These are phyloP conservation scores for Ara ararauna DNA, from an alignment of 2,797 vertebrate genomes.

Conservation along the genomic window DNA sequence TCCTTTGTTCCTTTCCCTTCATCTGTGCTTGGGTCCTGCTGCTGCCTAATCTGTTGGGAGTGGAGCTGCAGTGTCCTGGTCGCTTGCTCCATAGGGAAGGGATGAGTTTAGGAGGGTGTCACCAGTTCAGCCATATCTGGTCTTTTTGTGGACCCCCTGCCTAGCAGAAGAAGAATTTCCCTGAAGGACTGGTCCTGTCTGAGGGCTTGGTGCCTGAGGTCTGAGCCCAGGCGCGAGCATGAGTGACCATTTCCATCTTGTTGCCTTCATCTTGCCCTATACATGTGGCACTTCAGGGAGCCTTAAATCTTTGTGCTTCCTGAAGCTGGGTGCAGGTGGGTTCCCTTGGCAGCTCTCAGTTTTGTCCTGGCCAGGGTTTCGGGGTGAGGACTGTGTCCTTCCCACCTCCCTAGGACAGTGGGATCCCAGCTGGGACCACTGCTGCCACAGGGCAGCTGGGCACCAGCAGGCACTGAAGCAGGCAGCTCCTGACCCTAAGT, in stretches of 20 bases:
- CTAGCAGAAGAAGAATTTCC: not conserved
- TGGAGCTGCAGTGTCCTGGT: not conserved
- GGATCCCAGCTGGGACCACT: not conserved
- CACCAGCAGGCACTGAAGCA: not conserved
- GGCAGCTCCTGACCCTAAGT: not conserved
- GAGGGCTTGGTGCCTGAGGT: not conserved
- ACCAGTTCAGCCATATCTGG: accelerated
- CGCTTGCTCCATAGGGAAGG: not conserved
- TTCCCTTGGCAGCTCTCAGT: not conserved
- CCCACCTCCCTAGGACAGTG: accelerated
- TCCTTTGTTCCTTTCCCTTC: not conserved
- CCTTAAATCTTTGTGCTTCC: not conserved
- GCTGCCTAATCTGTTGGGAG: accelerated
- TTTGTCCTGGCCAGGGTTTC: not conserved
- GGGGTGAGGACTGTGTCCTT: not conserved
- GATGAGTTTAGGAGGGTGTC: not conserved
- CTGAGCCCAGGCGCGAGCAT: accelerated
- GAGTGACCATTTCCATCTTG: accelerated
- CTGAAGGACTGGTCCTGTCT: not conserved
- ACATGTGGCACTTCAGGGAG: not conserved
- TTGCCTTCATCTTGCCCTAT: not conserved
- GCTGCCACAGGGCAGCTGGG: not conserved
- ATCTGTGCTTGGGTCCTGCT: not conserved
- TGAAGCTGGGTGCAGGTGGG: not conserved
- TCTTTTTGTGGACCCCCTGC: not conserved